Percentiles rank a stretch among this genome's conserved stretches.
Conservation (phyloP, 1,140 invertebrate genomes). For the Halesus radiatus region DNA sequence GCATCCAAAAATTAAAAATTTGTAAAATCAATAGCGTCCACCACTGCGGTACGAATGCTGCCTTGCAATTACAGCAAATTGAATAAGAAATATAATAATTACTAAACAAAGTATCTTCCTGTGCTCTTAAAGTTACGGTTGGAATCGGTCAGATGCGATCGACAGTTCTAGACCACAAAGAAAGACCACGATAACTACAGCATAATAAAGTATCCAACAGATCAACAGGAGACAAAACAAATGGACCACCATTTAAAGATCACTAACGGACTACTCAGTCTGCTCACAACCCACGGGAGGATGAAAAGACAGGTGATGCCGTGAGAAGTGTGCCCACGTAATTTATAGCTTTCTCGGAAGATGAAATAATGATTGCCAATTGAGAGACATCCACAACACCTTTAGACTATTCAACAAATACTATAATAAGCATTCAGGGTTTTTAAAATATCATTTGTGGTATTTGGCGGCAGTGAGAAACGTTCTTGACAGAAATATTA, state of each 20-base stretch:
- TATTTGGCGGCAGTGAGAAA: too few species aligned
- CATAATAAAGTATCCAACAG: neutral
- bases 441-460: too few species aligned
- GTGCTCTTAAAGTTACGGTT: too few species aligned
- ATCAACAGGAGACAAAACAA: conserved; percentile 8
- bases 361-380: neutral
- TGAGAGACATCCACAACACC: neutral
- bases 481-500: too few species aligned
- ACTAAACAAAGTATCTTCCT: too few species aligned
- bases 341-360: conserved; percentile 3
- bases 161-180: neutral
- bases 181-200: neutral
- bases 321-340: conserved; percentile 3
- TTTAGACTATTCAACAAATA: conserved; percentile 9
- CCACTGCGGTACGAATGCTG: too few species aligned
- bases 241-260: conserved; percentile 21
- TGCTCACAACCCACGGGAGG: neutral
- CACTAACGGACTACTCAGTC: neutral
- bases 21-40: too few species aligned
- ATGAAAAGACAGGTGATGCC: neutral
- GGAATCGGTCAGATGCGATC: neutral
- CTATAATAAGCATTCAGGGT: neutral
- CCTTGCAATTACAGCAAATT: too few species aligned
- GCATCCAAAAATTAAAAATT: too few species aligned
- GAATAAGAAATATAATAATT: too few species aligned